phyloP scores from a whole-genome alignment of 2,797 vertebrate genomes.

The Phataginus tricuspis region DNA sequence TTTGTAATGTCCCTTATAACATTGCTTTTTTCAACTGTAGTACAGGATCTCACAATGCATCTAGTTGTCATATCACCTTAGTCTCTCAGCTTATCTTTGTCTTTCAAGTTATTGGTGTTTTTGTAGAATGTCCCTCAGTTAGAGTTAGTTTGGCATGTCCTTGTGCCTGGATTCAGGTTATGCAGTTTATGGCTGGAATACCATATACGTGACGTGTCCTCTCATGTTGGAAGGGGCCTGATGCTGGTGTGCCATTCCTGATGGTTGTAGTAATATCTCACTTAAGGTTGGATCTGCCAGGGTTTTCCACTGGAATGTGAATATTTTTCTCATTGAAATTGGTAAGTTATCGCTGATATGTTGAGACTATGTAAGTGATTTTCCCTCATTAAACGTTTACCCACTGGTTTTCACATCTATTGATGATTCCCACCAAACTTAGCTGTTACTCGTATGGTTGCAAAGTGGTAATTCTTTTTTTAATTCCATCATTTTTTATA shows the following conservation, averaged over 20 bases:
- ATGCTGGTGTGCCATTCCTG: not conserved
- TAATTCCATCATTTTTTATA: not conserved
- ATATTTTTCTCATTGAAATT: not conserved
- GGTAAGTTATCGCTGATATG: not conserved
- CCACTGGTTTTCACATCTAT: not conserved
- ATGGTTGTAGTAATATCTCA: not conserved
- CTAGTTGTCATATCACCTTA: not conserved
- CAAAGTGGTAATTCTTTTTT: not conserved
- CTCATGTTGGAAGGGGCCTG: accelerated
- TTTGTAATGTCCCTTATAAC: not conserved
- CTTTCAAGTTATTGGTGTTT: not conserved
- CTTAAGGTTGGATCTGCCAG: not conserved
- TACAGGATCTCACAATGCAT: not conserved
- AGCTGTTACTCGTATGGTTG: not conserved
- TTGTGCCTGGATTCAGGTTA: not conserved
- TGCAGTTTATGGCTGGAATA: not conserved
- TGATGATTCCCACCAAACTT: not conserved
- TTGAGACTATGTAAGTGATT: not conserved
- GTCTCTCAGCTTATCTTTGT: not conserved
- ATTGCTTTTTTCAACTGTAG: not conserved
- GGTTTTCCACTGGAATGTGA: not conserved
- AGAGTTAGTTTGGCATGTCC: not conserved
- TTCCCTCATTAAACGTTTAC: not conserved
- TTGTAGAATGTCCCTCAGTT: not conserved
- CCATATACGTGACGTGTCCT: not conserved